Conservation (phyloP, 2,113 vertebrate genomes). For the Fregetta grallaria region DNA sequence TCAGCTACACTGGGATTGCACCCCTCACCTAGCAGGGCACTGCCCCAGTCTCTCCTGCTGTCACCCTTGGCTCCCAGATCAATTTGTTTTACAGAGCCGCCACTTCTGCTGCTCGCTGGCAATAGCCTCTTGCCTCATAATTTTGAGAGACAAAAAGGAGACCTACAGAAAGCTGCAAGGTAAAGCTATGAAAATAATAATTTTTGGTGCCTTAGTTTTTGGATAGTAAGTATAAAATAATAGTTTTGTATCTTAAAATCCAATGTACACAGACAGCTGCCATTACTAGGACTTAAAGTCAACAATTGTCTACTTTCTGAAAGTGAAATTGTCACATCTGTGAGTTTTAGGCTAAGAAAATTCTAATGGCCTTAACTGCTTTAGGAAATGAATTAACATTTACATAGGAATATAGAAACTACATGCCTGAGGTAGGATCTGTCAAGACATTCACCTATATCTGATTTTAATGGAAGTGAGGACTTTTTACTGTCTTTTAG, state of each 20-base stretch:
- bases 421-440: not conserved
- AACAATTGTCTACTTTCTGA: not conserved
- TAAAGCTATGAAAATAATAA: not conserved
- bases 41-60: not conserved
- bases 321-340: not conserved
- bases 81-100: not conserved
- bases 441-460: not conserved
- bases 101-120: not conserved
- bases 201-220: not conserved
- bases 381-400: not conserved
- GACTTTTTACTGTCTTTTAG: accelerated
- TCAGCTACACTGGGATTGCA: accelerated
- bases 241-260: not conserved
- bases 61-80: not conserved
- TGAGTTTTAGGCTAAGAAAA: not conserved
- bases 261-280: not conserved
- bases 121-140: not conserved
- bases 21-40: too few species aligned
- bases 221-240: not conserved
- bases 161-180: not conserved
- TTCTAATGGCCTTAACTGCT: not conserved
- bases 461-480: not conserved
- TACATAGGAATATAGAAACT: not conserved
- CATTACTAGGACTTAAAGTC: not conserved
- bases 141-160: not conserved